Evolutionary conservation across 1,140 invertebrate species (phyloP).

Genomic region (Bradysia coprophila): DNA sequence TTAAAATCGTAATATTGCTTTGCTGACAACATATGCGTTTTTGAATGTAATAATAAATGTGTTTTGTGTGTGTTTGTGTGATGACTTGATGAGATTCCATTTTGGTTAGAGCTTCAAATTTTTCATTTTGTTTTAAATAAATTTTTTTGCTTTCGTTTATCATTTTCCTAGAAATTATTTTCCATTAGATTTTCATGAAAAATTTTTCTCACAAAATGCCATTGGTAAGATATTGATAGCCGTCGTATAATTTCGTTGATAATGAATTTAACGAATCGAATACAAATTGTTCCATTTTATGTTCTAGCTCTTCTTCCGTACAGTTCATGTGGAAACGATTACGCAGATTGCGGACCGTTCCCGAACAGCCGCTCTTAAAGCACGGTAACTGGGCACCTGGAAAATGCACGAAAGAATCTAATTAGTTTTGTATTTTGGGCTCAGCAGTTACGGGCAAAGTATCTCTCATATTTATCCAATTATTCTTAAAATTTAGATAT

Average conservation of each 20-base stretch:
- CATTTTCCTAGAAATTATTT: too few species aligned
- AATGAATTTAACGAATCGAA: slow-evolving; percentile 87
- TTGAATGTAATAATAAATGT: too few species aligned
- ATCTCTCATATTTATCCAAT: neutral
- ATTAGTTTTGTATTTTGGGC: neutral
- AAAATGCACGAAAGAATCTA: slow-evolving; percentile 11
- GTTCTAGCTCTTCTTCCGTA: slow-evolving; percentile 89
- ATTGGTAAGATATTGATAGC: slow-evolving; percentile 98
- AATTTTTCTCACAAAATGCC: slow-evolving; percentile 58
- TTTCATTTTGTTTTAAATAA: too few species aligned
- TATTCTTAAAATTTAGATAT: too few species aligned
- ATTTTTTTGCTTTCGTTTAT: too few species aligned
- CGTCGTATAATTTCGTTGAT: slow-evolving; percentile 95
- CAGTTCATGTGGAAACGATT: slow-evolving; percentile 86
- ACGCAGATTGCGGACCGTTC: slow-evolving; percentile 68
- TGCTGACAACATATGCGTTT: too few species aligned
- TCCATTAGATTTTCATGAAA: slow-evolving; percentile 22
- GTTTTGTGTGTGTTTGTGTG: too few species aligned
- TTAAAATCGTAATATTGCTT: too few species aligned
- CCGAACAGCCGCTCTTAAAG: slow-evolving; percentile 73
- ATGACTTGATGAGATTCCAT: too few species aligned
- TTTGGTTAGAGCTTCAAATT: too few species aligned
- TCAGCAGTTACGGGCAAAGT: neutral
- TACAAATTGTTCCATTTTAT: slow-evolving; percentile 82
- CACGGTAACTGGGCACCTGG: slow-evolving; percentile 89